These are phyloP conservation scores for Dermatemys mawii DNA, from an alignment of 2,113 vertebrate species.

Conservation along the genomic window DNA sequence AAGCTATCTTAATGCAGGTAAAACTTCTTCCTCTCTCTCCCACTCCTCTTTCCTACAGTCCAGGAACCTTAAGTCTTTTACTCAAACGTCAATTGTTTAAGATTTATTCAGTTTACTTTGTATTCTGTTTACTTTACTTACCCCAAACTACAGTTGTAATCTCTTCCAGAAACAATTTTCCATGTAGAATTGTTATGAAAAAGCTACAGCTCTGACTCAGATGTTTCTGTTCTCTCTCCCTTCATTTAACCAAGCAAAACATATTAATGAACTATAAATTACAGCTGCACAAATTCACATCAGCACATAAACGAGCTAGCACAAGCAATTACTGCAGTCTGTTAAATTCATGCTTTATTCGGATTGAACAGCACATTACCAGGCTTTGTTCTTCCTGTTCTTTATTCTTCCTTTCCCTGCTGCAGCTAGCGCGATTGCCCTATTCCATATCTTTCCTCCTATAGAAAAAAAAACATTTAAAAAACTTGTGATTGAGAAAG, in stretches of 20 bases:
- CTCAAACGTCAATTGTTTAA: not conserved
- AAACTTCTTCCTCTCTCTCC: not conserved
- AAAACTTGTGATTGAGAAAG: not conserved
- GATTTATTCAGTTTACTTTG: not conserved
- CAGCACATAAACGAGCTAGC: not conserved
- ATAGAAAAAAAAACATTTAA: not conserved
- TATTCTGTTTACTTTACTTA: not conserved
- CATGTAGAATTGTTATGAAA: not conserved
- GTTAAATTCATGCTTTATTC: not conserved
- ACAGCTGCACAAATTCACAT: not conserved
- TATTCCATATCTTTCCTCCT: not conserved
- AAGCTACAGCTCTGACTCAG: not conserved
- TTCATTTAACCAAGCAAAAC: not conserved
- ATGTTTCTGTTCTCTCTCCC: not conserved
- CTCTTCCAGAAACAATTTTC: conserved; percentile 13
- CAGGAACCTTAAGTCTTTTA: not conserved
- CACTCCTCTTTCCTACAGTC: not conserved
- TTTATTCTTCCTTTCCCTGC: not conserved
- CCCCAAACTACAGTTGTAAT: not conserved
- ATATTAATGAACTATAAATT: not conserved
- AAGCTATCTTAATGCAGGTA: not conserved
- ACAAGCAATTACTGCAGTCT: not conserved
- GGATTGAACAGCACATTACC: not conserved
- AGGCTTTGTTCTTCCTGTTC: not conserved
- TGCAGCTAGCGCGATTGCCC: not conserved